phyloP scores from a whole-genome alignment of 2,797 vertebrate species.

The Catharus ustulatus region DNA sequence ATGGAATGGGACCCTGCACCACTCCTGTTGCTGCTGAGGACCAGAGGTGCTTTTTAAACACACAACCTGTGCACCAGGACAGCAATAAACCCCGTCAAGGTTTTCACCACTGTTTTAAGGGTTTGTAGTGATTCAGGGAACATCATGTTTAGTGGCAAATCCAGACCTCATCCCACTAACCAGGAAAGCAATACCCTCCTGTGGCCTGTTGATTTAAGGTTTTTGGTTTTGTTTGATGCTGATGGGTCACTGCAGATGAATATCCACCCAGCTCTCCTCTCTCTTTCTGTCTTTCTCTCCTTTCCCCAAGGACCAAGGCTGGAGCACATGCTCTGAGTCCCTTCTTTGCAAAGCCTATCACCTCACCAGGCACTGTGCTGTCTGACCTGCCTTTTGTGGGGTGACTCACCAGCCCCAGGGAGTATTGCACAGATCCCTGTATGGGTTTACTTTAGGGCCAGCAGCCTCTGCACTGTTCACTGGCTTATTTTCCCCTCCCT shows the following conservation, averaged over 20 bases:
- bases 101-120: background rate
- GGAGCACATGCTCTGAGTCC: background rate
- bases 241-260: background rate
- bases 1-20: background rate
- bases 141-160: background rate
- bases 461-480: background rate
- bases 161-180: background rate
- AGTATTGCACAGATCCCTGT: background rate
- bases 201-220: background rate
- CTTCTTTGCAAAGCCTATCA: background rate
- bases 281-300: background rate
- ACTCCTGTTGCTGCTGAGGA: background rate
- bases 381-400: background rate
- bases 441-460: background rate
- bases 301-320: background rate
- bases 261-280: background rate
- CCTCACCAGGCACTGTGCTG: background rate
- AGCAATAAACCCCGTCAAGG: background rate
- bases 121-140: background rate
- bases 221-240: background rate
- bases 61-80: background rate
- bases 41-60: background rate
- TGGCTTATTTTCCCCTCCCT: background rate
- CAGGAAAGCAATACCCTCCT: background rate
- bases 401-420: background rate